phyloP scores from a whole-genome alignment of 2,888 invertebrate species.

The Ischnus inquisitorius region DNA sequence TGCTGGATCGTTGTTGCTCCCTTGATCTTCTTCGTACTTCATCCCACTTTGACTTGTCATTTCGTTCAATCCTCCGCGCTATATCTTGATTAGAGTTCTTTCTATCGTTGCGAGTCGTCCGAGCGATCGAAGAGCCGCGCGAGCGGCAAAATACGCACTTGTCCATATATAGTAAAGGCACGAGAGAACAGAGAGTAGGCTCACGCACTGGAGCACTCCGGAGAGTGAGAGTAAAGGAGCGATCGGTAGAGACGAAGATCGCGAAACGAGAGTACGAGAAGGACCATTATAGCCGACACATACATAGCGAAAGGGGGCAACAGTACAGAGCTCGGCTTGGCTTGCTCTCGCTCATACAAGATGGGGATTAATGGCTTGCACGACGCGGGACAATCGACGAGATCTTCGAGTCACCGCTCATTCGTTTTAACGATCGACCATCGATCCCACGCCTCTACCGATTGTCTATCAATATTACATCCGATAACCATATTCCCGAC shows the following conservation, averaged over 20 bases:
- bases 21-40: conserved; percentile 3
- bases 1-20: not conserved
- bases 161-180: conserved; percentile 72
- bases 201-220: conserved; percentile 47
- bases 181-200: conserved; percentile 41
- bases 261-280: not conserved
- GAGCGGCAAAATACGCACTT: conserved; percentile 34
- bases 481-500: conserved; percentile 2
- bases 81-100: conserved; percentile 2
- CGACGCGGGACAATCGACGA: conserved; percentile 54
- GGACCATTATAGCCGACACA: conserved; percentile 31
- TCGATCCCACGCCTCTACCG: conserved; percentile 45
- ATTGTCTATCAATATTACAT: conserved; percentile 49
- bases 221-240: conserved; percentile 26
- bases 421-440: conserved; percentile 12
- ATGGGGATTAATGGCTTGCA: conserved; percentile 59
- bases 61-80: not conserved
- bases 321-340: not conserved
- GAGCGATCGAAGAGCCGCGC: conserved; percentile 6
- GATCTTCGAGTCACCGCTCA: conserved; percentile 38
- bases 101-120: conserved; percentile 32
- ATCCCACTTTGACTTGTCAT: conserved; percentile 30
- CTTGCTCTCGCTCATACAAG: conserved; percentile 28
- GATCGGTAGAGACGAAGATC: not conserved
- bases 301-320: conserved; percentile 3